Conservation (phyloP, 2,113 vertebrate species). For the Mesocricetus auratus region DNA sequence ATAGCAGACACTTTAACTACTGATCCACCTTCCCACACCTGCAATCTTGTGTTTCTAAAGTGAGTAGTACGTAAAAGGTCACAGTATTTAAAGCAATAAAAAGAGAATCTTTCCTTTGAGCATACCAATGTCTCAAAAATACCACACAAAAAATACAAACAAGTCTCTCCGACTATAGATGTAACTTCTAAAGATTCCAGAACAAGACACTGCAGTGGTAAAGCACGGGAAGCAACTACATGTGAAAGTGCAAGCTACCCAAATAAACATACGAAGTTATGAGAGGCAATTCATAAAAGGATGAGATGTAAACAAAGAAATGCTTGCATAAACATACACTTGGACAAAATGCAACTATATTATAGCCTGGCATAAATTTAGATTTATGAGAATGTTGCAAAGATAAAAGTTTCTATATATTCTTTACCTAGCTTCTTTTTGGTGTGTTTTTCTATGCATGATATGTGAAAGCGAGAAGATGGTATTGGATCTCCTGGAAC, state of each 20-base stretch:
- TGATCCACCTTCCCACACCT: not conserved
- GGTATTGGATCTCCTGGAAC: not conserved
- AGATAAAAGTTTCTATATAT: not conserved
- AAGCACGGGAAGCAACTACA: not conserved
- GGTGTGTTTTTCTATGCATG: not conserved
- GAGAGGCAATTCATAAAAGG: not conserved
- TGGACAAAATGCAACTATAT: not conserved
- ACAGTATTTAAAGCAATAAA: not conserved
- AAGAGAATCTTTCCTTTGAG: not conserved
- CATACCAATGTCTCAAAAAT: not conserved
- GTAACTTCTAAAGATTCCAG: not conserved
- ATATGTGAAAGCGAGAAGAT: not conserved
- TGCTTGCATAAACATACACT: not conserved
- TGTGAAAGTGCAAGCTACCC: not conserved
- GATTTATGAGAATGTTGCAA: not conserved
- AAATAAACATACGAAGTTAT: not conserved
- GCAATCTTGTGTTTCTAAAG: not conserved
- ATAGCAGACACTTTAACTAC: not conserved
- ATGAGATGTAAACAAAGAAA: not conserved
- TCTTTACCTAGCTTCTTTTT: not conserved
- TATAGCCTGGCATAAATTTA: not conserved
- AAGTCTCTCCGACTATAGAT: not conserved
- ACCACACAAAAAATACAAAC: not conserved
- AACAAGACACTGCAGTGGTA: not conserved
- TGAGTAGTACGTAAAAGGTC: not conserved